Percentiles rank a stretch among this genome's conserved stretches.
These are phyloP conservation scores for Forbesichthys agassizii DNA, from an alignment of 2,113 vertebrate species.

Conservation along the genomic window DNA sequence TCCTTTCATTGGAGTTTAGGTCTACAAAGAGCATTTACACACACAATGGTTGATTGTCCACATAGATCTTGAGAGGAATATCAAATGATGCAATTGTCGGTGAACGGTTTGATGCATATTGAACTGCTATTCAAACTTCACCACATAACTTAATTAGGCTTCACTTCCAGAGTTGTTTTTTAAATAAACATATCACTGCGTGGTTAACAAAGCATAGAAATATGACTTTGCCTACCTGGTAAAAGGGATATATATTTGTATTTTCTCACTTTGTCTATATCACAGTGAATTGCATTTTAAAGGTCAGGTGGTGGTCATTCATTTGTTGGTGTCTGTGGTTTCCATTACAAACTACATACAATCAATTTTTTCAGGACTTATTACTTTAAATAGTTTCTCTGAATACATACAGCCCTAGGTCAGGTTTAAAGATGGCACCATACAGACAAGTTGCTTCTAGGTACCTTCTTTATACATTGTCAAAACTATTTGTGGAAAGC, in stretches of 20 bases:
- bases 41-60: conserved; percentile 43
- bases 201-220: neutral
- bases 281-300: conserved; percentile 37
- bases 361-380: neutral
- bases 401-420: neutral
- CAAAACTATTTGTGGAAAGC: neutral
- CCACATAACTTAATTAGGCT: neutral
- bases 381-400: neutral
- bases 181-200: neutral
- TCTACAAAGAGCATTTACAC: conserved; percentile 22
- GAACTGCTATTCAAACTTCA: neutral
- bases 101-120: conserved; percentile 11
- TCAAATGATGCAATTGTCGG: conserved; percentile 18
- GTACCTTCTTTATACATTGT: neutral
- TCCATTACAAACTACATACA: conserved; percentile 61
- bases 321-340: conserved; percentile 55
- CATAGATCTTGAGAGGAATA: conserved; percentile 44
- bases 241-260: conserved; percentile 7
- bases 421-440: neutral
- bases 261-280: conserved; percentile 28
- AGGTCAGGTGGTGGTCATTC: conserved; percentile 54
- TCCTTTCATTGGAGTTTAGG: conserved; percentile 45
- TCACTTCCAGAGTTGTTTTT: neutral
- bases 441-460: neutral
- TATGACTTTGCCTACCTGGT: conserved; percentile 1